phyloP scores from a whole-genome alignment of 2,797 vertebrate genomes.

The Eulemur mongoz region DNA sequence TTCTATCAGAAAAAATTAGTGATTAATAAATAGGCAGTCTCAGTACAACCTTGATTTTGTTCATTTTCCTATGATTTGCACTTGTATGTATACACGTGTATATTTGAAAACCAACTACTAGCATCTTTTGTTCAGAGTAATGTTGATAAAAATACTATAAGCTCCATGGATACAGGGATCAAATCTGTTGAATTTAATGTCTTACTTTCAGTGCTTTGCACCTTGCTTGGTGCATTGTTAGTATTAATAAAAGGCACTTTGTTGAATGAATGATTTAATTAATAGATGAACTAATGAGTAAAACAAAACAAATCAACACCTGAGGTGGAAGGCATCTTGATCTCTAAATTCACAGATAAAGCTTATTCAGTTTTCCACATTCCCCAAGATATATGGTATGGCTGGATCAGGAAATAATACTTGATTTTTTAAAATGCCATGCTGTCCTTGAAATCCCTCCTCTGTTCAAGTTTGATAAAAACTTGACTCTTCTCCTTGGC shows the following conservation, averaged over 20 bases:
- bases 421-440: not conserved
- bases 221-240: not conserved
- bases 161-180: not conserved
- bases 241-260: not conserved
- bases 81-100: not conserved
- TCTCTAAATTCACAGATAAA: constrained; percentile 4
- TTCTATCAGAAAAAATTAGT: not conserved
- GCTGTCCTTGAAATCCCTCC: not conserved
- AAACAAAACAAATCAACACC: not conserved
- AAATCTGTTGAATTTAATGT: not conserved
- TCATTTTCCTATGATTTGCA: not conserved
- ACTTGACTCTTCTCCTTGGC: not conserved
- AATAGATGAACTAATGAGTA: not conserved
- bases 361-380: not conserved
- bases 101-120: constrained; percentile 30
- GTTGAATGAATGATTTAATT: not conserved
- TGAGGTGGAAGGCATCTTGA: not conserved
- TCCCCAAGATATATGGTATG: not conserved
- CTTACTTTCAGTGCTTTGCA: not conserved
- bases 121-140: constrained; percentile 6
- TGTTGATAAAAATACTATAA: constrained; percentile 15
- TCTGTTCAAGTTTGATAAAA: not conserved
- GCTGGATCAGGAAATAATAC: not conserved
- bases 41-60: not conserved
- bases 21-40: not conserved